Evolutionary conservation across 2,797 vertebrate genomes (phyloP), one percentile per base, ranked within the genome.

Genomic region (Rhabdophis nuchalis): DNA sequence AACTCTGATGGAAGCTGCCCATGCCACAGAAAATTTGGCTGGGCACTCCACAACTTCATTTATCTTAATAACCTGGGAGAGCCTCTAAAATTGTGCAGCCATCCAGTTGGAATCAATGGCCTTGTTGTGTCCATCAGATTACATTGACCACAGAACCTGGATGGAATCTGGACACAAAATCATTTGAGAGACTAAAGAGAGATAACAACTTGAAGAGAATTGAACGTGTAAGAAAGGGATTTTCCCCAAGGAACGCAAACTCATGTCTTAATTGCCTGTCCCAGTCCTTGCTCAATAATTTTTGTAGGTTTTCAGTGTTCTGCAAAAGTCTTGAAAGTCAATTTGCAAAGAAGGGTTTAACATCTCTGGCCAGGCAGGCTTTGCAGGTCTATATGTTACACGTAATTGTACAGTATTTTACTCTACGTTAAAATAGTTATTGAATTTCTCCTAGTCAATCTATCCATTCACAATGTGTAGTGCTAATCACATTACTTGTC

Each of bases 11-110:
- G 25, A 86, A 82, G 89, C 25, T 90, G 56, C 86, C 23, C n/a
- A 77, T 36, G 85, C 10, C 60, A 90, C 23, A 82, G 25, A 77
- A 90, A 58, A 52, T 29, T 87, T 92, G 85, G 85, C 89, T 53
- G n/a, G 54, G 13, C n/a, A 60, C 29, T 87, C 85, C 64, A 90
- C 85, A 92, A 54, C 29, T 27, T 92, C 89, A 90, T 90, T 87
- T 90, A 60, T 77, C 54, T 54, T 77, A 90, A 92, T 90, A 64
- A 77, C 85, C 85, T 77, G 41, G 53, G 89, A 87, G 64, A 90
- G 8, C 89, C 72, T 53, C 52, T 58, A 77, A 86, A 90, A 87
- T 52, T 41, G n/a, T 90, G 92, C 86, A 88, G 54, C 86, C 46
- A 54, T 88, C 27, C 9, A 23, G 3, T 85, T 58, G 52, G 61